phyloP scores from a whole-genome alignment of 2,888 invertebrate species.

The Brachyopa scutellaris region DNA sequence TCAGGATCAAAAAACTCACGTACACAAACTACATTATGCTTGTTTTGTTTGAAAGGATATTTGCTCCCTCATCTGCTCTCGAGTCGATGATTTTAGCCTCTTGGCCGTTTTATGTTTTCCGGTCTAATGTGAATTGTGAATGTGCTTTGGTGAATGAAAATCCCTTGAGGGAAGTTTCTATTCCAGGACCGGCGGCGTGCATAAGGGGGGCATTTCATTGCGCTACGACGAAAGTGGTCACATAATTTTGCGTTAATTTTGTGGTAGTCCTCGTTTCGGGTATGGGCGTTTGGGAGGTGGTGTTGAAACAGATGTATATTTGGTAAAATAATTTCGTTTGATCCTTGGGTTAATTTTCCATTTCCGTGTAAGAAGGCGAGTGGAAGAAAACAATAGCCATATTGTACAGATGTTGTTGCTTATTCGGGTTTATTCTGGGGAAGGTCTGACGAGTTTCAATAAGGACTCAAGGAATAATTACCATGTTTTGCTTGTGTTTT shows the following conservation, averaged over 20 bases:
- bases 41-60: conserved; percentile 20
- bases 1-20: conserved; percentile 48
- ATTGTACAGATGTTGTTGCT: conserved; percentile 37
- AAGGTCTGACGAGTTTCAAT: neutral
- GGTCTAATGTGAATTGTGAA: conserved; percentile 37
- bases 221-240: conserved; percentile 43
- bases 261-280: conserved; percentile 25
- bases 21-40: conserved; percentile 40
- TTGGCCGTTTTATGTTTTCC: conserved; percentile 54
- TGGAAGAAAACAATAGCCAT: conserved; percentile 16
- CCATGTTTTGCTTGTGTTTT: neutral
- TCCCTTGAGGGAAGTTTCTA: conserved; percentile 47
- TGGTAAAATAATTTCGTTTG: conserved; percentile 51
- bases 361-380: neutral
- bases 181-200: conserved; percentile 6
- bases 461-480: neutral
- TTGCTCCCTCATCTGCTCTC: conserved; percentile 38
- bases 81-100: conserved; percentile 64
- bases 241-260: conserved; percentile 62
- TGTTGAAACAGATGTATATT: conserved; percentile 32
- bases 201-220: conserved; percentile 44
- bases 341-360: conserved; percentile 39
- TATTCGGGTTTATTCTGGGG: neutral
- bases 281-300: neutral
- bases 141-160: conserved; percentile 29